These are phyloP conservation scores for Macrosiphum euphorbiae DNA, from an alignment of 2,888 invertebrate genomes.

Conservation along the genomic window DNA sequence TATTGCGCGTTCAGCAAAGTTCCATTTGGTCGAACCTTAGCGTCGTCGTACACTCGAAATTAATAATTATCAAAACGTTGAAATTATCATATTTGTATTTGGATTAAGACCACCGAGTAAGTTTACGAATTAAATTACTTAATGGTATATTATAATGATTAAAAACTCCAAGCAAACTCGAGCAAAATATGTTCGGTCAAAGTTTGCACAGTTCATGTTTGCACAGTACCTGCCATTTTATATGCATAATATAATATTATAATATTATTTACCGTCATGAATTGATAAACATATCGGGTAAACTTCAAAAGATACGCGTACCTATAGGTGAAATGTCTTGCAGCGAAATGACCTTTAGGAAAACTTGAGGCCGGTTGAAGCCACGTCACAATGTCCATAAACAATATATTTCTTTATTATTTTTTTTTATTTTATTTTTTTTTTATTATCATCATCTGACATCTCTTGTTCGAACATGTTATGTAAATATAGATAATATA, in stretches of 20 bases:
- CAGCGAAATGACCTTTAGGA: constrained; percentile 43
- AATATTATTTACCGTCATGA: not conserved
- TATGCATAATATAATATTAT: not conserved
- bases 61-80: not conserved
- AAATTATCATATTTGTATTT: not conserved
- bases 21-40: not conserved
- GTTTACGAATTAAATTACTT: not conserved
- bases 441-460: constrained; percentile 62
- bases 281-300: not conserved
- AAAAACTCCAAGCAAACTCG: not conserved
- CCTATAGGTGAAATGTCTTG: not conserved
- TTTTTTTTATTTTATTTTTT: constrained; percentile 39
- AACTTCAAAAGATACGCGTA: not conserved
- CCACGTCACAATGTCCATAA: constrained; percentile 50
- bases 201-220: not conserved
- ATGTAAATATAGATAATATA: constrained; percentile 64
- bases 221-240: not conserved
- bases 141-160: not conserved
- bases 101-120: not conserved
- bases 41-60: not conserved
- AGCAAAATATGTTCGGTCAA: not conserved
- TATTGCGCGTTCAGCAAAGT: not conserved
- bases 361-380: not conserved
- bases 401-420: constrained; percentile 56
- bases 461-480: constrained; percentile 64